Percentiles rank a stretch among this genome's conserved stretches.
Conservation (phyloP, 2,113 vertebrate genomes). For the Dolichotis patagonum region DNA sequence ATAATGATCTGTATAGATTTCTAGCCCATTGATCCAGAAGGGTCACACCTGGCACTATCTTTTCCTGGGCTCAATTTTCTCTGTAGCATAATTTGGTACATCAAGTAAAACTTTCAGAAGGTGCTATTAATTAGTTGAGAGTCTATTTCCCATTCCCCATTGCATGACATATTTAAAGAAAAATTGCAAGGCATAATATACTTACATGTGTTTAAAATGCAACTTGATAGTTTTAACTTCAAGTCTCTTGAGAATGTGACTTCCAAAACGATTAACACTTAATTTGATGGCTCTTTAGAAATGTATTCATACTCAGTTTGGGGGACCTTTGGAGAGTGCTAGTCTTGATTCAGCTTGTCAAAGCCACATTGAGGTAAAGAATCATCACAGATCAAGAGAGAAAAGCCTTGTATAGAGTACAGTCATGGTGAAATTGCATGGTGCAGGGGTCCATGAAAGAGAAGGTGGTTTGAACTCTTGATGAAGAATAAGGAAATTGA, state of each 20-base stretch:
- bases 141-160: background rate
- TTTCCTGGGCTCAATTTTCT: background rate
- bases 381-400: background rate
- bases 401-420: background rate
- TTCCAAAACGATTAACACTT: background rate
- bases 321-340: background rate
- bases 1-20: background rate
- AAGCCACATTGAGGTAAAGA: background rate
- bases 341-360: background rate
- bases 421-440: background rate
- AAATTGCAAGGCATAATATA: background rate
- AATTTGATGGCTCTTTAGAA: background rate
- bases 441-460: background rate
- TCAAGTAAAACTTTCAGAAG: background rate
- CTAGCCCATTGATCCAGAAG: background rate
- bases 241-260: slow-evolving; percentile 22
- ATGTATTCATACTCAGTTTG: background rate
- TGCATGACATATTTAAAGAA: slow-evolving; percentile 33
- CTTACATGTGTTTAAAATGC: background rate
- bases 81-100: background rate
- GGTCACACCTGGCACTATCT: background rate
- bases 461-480: background rate
- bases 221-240: slow-evolving; percentile 19
- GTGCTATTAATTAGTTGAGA: background rate
- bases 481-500: background rate